Base-by-base conservation (phyloP, 2,888 invertebrate genomes). In the Pardosa pseudoannulata region DNA sequence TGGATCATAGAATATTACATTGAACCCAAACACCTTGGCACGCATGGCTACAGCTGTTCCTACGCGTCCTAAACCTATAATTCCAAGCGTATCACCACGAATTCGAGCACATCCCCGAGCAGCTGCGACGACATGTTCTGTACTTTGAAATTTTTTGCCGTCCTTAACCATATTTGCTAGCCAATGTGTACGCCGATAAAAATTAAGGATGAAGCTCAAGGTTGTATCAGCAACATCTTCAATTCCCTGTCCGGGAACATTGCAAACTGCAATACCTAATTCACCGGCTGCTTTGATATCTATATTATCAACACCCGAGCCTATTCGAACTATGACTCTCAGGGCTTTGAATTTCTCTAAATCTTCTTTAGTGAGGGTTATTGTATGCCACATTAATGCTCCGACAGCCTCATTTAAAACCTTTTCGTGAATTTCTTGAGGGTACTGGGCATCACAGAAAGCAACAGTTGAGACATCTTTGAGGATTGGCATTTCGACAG, bases 391-490 rank as follows among this genome's bases (percentile, higher is more conserved):
- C 98, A 99, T 98, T 88, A 99, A 94, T 62, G 99, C 99, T 89
- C 98, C 99, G 78, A 98, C 98, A 73, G 99, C 99, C 93, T 99
- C 99, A 93, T 99, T 99, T 91, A 99, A 94, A 91, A 98, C 98
- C 95, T 99, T 99, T 94, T 99, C 99, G 93, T 99, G 99, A 91
- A 99, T 99, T 94, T 99, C 99, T 89, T 97, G 96, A 90, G 99
- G 99, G 91, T 97, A 97, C 93, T 99, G 99, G 90, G 99, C 99
- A 94, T 99, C 99, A 93, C 99, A 99, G 93, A 99, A 99, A 90
- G 99, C 99, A 88, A 99, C 99, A 88, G 99, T 99, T 86, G 99
- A 99, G 88, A 99, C 98, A 93, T 99, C 99, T 93, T 99, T 99
- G 89, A 99, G 94, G 91, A 99, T 98, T 89, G 99, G 99, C 99